A percentile compares a stretch with the other conserved stretches of the same genome.
phyloP scores from a whole-genome alignment of 92 coral and sea anemone genomes.

The Umimayanthus chanpuru region DNA sequence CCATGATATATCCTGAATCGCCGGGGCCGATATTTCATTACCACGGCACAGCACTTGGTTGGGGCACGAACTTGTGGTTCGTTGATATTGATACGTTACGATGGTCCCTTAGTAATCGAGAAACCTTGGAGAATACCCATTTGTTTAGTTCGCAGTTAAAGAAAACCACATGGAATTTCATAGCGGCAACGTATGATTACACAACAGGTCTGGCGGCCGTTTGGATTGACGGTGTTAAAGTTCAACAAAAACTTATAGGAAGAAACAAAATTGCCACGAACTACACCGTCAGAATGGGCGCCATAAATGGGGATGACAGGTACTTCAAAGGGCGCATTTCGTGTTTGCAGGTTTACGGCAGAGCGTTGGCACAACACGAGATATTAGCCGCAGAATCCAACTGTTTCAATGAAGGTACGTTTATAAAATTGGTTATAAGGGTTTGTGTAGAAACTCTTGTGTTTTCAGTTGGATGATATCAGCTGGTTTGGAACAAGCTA shows the following conservation, averaged over 20 bases:
- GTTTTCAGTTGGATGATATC: background rate
- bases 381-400: background rate
- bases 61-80: slow-evolving; percentile 63
- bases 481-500: no score
- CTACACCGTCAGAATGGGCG: background rate
- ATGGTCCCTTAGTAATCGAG: background rate
- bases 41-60: slow-evolving; percentile 36
- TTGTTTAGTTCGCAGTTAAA: background rate
- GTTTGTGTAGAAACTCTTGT: no score
- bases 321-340: slow-evolving; percentile 29
- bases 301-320: background rate
- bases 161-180: slow-evolving; percentile 6
- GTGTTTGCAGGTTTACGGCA: slow-evolving; percentile 12
- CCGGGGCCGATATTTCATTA: slow-evolving; percentile 71
- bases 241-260: background rate
- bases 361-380: slow-evolving; percentile 15
- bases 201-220: background rate
- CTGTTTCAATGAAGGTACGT: slow-evolving; percentile 18
- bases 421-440: no score
- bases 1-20: slow-evolving; percentile 70
- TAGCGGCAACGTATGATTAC: slow-evolving; percentile 16
- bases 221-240: background rate
- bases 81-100: slow-evolving; percentile 8
- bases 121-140: no score
- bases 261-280: background rate